These are phyloP conservation scores for Napeogenes inachia DNA, from an alignment of 2,888 invertebrate species.

Conservation along the genomic window DNA sequence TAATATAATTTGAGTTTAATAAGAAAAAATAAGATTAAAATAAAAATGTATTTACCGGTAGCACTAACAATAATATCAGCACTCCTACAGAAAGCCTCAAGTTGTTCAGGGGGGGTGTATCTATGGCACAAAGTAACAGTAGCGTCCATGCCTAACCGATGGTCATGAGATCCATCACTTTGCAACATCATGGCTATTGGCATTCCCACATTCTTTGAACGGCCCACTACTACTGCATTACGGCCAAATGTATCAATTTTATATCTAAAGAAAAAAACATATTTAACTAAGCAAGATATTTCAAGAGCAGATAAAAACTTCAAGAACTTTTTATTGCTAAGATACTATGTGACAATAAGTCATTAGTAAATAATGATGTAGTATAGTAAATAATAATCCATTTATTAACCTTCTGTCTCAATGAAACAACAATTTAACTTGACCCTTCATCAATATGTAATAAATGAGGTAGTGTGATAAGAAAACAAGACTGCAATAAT, in stretches of 20 bases:
- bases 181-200: slow-evolving; percentile 92
- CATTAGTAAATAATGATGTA: too few relatives aligned
- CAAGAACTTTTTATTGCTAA: not conserved
- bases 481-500: too few relatives aligned
- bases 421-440: not conserved
- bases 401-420: not conserved
- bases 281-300: too few relatives aligned
- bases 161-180: slow-evolving; percentile 83
- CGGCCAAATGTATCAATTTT: slow-evolving; percentile 88
- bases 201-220: slow-evolving; percentile 95
- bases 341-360: too few relatives aligned
- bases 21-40: not conserved
- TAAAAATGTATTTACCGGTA: slow-evolving; percentile 73
- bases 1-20: too few relatives aligned
- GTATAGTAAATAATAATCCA: too few relatives aligned
- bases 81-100: slow-evolving; percentile 81
- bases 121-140: slow-evolving; percentile 94
- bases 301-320: too few relatives aligned
- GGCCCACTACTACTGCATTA: slow-evolving; percentile 91
- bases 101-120: slow-evolving; percentile 87
- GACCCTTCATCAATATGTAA: too few relatives aligned
- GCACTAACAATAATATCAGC: slow-evolving; percentile 89
- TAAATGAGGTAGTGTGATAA: too few relatives aligned
- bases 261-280: slow-evolving; percentile 48
- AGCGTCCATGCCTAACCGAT: slow-evolving; percentile 85